phyloP scores from a whole-genome alignment of 2,797 vertebrate species.

The Muscicapa comitata region DNA sequence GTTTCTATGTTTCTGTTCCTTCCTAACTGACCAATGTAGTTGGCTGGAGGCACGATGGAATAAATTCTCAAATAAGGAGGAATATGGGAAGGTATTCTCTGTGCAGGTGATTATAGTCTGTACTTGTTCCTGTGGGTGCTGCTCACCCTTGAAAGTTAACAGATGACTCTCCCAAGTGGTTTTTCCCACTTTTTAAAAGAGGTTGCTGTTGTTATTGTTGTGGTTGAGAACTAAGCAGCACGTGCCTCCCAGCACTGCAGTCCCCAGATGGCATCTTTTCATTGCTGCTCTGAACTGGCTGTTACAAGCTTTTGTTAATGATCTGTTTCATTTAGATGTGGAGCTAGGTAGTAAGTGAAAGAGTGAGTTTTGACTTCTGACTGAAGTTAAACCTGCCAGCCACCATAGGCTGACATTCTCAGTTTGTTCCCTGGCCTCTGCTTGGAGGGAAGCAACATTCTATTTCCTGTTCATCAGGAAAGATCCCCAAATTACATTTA shows the following conservation, averaged over 20 bases:
- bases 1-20: neutral
- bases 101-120: neutral
- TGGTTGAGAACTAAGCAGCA: neutral
- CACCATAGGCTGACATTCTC: neutral
- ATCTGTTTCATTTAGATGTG: neutral
- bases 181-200: neutral
- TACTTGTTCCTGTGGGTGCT: neutral
- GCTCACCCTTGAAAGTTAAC: neutral
- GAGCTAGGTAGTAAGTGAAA: neutral
- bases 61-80: neutral
- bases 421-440: neutral
- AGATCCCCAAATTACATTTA: neutral
- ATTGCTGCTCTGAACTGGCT: neutral
- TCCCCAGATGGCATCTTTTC: neutral
- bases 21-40: neutral
- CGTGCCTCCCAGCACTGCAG: neutral
- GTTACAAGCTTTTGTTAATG: neutral
- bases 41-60: neutral
- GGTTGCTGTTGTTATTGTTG: neutral
- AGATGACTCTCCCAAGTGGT: neutral
- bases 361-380: neutral
- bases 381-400: neutral
- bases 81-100: neutral
- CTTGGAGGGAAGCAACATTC: neutral
- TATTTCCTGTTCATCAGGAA: neutral